Base-by-base conservation (phyloP, 2,888 invertebrate species). In the Drosophila seclusa region DNA sequence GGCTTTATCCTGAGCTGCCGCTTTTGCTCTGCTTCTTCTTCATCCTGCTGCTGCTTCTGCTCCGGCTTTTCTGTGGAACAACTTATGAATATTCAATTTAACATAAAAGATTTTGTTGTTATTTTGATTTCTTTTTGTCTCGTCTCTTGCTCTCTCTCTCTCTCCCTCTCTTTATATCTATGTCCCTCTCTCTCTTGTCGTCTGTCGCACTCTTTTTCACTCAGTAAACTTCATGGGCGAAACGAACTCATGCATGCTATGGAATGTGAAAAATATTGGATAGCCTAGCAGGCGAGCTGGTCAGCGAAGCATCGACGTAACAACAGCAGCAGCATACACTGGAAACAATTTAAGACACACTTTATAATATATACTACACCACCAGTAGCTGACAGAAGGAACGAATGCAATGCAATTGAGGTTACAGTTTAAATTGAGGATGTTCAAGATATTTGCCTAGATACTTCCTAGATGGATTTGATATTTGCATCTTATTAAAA, bases 11-110 rank as follows among this genome's bases (percentile, higher is more conserved):
- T 36, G 65, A 45, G 50, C 61, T 65, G 49, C 60, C 57, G 29
- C 32, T 60, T 42, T 52, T 55, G 2, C 60, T 40, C 53, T 55
- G 31, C 65, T 50, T 50, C 58, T 58, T 21, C 63, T 55, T 54
- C 72, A 32, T 53, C 18, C 45, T 21, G 5, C 45, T 45, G 1
- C 65, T 69, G 13, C 48, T 57, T 29, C 48, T 59, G 62, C 65
- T 53, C 29, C 42, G 55, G 67, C 67, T 60, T 52, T 60, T 80
- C 67, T 80, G 80, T 87, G 69, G 68, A 68, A 74, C 87, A 85
- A 87, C 89, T 87, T 87, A 87, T 87, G 87, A 87, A 87, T 87
- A 87, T 87, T 87, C 87, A 87, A 87, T 87, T 87, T 87, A 84
- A 89, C 89, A 87, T 87, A 87, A 84, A 89, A 84, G 87, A 89